Evolutionary conservation across 2,888 invertebrate species (phyloP).

Genomic region (Bibio marci): DNA sequence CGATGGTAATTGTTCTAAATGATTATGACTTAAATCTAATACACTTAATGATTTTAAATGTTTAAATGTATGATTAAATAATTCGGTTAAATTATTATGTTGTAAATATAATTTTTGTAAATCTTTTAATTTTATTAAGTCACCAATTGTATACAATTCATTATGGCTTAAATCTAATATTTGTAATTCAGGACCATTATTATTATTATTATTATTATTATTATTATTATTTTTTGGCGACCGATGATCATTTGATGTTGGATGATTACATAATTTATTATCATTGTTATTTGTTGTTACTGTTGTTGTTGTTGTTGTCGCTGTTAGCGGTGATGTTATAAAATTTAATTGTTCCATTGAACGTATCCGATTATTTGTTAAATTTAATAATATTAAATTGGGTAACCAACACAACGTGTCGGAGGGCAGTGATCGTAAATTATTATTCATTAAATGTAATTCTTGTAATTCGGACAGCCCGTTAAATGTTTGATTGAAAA

Average conservation of each 20-base stretch:
- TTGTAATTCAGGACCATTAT: slow-evolving; percentile 51
- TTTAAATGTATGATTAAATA: slow-evolving; percentile 61
- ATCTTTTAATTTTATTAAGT: slow-evolving; percentile 56
- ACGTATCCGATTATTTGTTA: slow-evolving; percentile 68
- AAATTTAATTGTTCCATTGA: slow-evolving; percentile 63
- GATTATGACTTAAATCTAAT: slow-evolving; percentile 75
- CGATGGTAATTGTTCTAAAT: slow-evolving; percentile 61
- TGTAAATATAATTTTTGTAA: slow-evolving; percentile 65
- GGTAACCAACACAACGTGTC: slow-evolving; percentile 62
- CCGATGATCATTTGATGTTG: no score
- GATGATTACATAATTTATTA: no score
- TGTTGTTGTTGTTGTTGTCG: no score
- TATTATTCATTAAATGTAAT: slow-evolving; percentile 68
- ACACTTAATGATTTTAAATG: slow-evolving; percentile 63
- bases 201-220: slow-evolving; percentile 9
- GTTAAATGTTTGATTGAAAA: slow-evolving; percentile 51
- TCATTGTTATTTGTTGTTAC: no score
- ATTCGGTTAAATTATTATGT: slow-evolving; percentile 65
- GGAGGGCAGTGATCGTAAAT: slow-evolving; percentile 62
- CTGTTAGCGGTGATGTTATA: neutral
- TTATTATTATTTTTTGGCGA: slow-evolving; percentile 13
- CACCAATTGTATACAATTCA: slow-evolving; percentile 52
- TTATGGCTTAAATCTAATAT: slow-evolving; percentile 68
- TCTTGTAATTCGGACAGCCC: slow-evolving; percentile 64
- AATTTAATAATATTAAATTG: slow-evolving; percentile 65